Evolutionary conservation across 2,113 vertebrate species (phyloP).

Genomic region (Oxyruncus cristatus): DNA sequence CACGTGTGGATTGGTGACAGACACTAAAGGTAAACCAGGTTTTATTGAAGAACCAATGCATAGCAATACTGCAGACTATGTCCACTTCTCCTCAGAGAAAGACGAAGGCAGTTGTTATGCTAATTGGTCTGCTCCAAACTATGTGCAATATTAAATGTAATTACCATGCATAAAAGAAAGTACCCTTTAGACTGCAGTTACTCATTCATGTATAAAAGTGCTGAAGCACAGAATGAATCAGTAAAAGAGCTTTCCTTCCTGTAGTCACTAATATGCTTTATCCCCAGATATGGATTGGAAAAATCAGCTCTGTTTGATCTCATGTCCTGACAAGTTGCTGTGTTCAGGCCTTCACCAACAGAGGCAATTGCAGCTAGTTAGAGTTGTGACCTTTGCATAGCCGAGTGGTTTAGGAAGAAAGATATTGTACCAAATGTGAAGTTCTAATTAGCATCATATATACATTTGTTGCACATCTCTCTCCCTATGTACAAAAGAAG

Average conservation of each 20-base stretch:
- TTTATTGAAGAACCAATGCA: not conserved
- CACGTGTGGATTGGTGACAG: not conserved
- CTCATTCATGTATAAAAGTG: not conserved
- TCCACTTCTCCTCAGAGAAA: not conserved
- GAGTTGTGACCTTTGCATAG: not conserved
- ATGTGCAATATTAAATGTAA: not conserved
- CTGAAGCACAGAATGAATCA: not conserved
- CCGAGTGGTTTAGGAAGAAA: not conserved
- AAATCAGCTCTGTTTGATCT: not conserved
- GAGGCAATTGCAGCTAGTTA: not conserved
- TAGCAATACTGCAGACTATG: not conserved
- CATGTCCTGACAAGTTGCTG: not conserved
- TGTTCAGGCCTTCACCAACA: not conserved
- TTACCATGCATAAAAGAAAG: not conserved
- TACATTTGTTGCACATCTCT: not conserved
- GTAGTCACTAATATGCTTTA: not conserved
- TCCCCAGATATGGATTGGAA: not conserved
- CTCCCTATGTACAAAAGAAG: not conserved
- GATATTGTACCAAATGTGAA: not conserved
- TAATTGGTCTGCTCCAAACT: not conserved
- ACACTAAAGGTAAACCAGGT: not conserved
- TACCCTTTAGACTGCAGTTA: not conserved
- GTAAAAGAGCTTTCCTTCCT: not conserved
- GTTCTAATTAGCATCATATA: not conserved
- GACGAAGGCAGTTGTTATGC: not conserved